Evolutionary conservation across 2,113 vertebrate genomes (phyloP).

Genomic region (Noctilio leporinus): DNA sequence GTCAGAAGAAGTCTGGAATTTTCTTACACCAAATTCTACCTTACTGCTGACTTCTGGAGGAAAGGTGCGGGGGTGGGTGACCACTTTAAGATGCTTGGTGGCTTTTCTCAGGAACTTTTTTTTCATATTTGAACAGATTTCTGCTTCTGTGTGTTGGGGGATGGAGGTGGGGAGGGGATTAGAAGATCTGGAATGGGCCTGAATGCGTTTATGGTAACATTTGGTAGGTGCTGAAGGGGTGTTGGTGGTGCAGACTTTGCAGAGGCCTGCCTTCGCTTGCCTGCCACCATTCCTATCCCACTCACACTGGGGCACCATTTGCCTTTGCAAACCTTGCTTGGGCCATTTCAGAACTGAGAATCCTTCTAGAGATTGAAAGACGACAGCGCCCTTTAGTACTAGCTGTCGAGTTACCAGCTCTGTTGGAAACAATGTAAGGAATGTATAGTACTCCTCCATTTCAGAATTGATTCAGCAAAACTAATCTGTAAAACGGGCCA

Average conservation of each 20-base stretch:
- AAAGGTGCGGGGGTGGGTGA: not conserved
- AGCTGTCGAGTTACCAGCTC: not conserved
- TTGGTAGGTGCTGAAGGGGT: not conserved
- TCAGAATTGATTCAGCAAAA: not conserved
- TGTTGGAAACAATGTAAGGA: not conserved
- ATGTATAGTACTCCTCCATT: not conserved
- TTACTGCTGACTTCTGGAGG: not conserved
- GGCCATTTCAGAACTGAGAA: not conserved
- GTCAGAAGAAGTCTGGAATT: not conserved
- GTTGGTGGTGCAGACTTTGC: not conserved
- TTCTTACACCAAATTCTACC: not conserved
- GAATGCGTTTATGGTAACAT: not conserved
- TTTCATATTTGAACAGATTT: not conserved
- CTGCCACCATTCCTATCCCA: not conserved
- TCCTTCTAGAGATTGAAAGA: not conserved
- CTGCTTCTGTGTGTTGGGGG: not conserved
- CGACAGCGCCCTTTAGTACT: conserved; percentile 35
- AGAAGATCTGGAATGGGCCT: not conserved
- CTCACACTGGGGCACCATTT: not conserved
- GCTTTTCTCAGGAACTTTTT: not conserved
- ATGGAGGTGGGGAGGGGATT: fast-evolving
- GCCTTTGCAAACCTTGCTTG: not conserved
- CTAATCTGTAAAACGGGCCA: not conserved
- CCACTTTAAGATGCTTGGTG: not conserved
- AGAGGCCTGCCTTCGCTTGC: not conserved